Percentiles rank a stretch among this genome's conserved stretches.
Evolutionary conservation across 2,113 vertebrate genomes (phyloP).

Genomic region (Ovibos moschatus): DNA sequence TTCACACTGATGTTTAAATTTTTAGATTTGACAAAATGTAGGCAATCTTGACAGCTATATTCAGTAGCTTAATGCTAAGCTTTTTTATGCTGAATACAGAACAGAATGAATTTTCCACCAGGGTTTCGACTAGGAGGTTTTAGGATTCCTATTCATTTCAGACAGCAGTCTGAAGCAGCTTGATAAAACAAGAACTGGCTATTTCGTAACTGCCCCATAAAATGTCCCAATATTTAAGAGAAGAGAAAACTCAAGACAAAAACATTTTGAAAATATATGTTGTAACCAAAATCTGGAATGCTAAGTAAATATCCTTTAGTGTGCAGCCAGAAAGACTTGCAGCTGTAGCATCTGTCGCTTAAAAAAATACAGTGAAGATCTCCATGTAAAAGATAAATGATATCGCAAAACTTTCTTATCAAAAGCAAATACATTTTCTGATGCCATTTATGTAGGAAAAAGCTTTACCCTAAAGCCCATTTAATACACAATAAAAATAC

Average conservation of each 20-base stretch:
- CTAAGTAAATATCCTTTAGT: slow-evolving; percentile 66
- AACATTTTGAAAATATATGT: slow-evolving; percentile 48
- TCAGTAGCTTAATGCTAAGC: slow-evolving; percentile 60
- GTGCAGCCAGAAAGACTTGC: slow-evolving; percentile 54
- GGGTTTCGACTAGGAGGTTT: slow-evolving; percentile 71
- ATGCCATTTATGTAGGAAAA: slow-evolving; percentile 53
- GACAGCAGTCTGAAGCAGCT: slow-evolving; percentile 67
- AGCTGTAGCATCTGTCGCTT: slow-evolving; percentile 32
- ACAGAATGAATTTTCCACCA: slow-evolving; percentile 66
- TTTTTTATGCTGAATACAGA: slow-evolving; percentile 71
- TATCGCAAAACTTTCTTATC: slow-evolving; percentile 62
- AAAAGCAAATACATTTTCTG: slow-evolving; percentile 53
- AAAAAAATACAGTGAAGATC: slow-evolving; percentile 60
- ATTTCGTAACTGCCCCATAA: slow-evolving; percentile 64
- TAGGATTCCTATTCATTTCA: slow-evolving; percentile 71
- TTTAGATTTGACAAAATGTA: slow-evolving; percentile 60
- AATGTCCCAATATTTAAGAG: slow-evolving; percentile 52
- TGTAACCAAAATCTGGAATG: slow-evolving; percentile 53
- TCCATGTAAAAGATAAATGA: slow-evolving; percentile 52
- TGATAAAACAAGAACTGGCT: slow-evolving; percentile 72
- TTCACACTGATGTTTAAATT: slow-evolving; percentile 63
- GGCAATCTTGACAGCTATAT: slow-evolving; percentile 65
- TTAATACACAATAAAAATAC: slow-evolving; percentile 51
- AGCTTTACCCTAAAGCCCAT: slow-evolving; percentile 39
- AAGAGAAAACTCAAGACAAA: slow-evolving; percentile 65